phyloP scores from a whole-genome alignment of 1,140 invertebrate species.

The Neomicropteryx cornuta region DNA sequence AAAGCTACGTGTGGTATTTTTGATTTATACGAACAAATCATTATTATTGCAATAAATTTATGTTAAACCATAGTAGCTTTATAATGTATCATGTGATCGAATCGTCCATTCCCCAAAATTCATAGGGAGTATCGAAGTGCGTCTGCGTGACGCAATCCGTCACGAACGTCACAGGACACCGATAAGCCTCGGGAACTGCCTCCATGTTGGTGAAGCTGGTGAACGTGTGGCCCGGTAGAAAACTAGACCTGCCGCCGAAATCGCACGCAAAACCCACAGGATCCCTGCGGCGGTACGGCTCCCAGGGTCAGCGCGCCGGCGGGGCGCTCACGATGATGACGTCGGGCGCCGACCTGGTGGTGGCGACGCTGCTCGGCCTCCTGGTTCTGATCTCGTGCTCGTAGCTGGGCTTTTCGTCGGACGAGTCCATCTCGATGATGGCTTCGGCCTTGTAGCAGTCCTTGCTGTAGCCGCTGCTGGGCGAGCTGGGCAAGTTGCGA shows the following conservation, averaged over 20 bases:
- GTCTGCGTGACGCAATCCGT: conserved; percentile 18
- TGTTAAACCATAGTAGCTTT: too few relatives aligned
- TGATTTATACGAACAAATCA: too few relatives aligned
- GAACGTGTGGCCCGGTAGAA: conserved; percentile 14
- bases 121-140: conserved; percentile 15
- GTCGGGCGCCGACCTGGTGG: conserved; percentile 76
- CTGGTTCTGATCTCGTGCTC: conserved; percentile 38
- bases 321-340: conserved; percentile 60
- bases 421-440: conserved; percentile 49
- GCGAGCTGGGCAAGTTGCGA: conserved; percentile 23
- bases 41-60: too few relatives aligned
- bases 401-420: too few relatives aligned
- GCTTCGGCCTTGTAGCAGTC: conserved; percentile 50
- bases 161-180: conserved; percentile 12
- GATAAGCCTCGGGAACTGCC: conserved; percentile 10
- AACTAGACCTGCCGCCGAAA: conserved; percentile 34
- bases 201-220: conserved; percentile 12
- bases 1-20: too few relatives aligned
- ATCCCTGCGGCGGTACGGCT: conserved; percentile 43
- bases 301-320: conserved; percentile 44
- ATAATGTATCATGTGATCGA: background rate
- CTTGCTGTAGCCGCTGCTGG: conserved; percentile 27
- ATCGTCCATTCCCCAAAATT: conserved; percentile 9
- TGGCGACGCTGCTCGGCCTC: conserved; percentile 60
- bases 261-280: too few relatives aligned